phyloP scores from a whole-genome alignment of 2,113 vertebrate species.

The Coreoperca whiteheadi region DNA sequence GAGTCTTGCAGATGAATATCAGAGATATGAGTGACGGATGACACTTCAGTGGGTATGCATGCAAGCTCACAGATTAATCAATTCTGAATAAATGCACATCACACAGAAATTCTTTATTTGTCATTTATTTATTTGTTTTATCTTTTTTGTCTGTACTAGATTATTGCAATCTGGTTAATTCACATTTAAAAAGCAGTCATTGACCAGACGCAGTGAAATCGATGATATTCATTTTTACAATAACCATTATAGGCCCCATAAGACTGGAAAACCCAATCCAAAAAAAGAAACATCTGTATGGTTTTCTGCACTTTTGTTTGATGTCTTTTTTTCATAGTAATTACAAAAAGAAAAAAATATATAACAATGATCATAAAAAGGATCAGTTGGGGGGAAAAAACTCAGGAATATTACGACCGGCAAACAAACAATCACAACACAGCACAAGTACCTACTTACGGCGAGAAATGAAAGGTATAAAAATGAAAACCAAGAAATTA shows the following conservation, averaged over 20 bases:
- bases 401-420: slow-evolving; percentile 92
- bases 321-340: slow-evolving; percentile 89
- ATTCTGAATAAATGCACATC: slow-evolving; percentile 72
- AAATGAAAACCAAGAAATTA: slow-evolving; percentile 77
- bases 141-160: slow-evolving; percentile 92
- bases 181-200: slow-evolving; percentile 98
- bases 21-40: not conserved
- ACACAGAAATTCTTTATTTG: slow-evolving; percentile 91
- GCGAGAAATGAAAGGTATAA: slow-evolving; percentile 85
- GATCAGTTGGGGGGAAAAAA: slow-evolving; percentile 56
- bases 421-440: slow-evolving; percentile 99
- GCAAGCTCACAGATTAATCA: slow-evolving; percentile 2
- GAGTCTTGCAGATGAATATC: not conserved
- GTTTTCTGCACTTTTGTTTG: slow-evolving; percentile 82
- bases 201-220: slow-evolving; percentile 97
- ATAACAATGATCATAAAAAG: slow-evolving; percentile 95
- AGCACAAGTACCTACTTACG: slow-evolving; percentile 93
- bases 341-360: slow-evolving; percentile 89
- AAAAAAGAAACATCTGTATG: slow-evolving; percentile 76
- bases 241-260: slow-evolving; percentile 92
- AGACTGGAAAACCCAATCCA: slow-evolving; percentile 97
- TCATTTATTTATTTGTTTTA: slow-evolving; percentile 85
- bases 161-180: slow-evolving; percentile 99
- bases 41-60: not conserved
- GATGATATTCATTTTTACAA: slow-evolving; percentile 98